These are phyloP conservation scores for Amazona ochrocephala DNA, from an alignment of 2,797 vertebrate genomes.

Conservation along the genomic window DNA sequence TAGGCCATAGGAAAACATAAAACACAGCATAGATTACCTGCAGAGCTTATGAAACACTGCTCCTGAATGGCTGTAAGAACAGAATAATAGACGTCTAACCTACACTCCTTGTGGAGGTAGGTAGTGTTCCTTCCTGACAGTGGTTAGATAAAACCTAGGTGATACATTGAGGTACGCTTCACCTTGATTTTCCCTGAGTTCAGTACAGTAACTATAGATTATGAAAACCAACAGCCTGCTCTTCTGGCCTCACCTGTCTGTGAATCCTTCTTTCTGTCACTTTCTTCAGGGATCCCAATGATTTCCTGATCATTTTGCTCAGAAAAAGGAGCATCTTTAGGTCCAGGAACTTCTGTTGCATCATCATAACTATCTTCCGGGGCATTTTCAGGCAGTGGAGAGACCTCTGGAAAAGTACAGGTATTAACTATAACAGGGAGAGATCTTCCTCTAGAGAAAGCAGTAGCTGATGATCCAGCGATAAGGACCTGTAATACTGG, in stretches of 20 bases:
- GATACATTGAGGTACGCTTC: background rate
- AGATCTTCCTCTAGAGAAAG: background rate
- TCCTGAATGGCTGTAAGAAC: background rate
- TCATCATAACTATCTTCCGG: constrained; percentile 47
- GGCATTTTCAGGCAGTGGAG: background rate
- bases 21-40: background rate
- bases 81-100: background rate
- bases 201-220: background rate
- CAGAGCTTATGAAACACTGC: background rate
- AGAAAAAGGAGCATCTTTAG: background rate
- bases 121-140: background rate
- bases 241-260: constrained; percentile 1
- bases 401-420: background rate
- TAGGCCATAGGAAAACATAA: background rate
- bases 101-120: background rate
- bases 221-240: background rate
- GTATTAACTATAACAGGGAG: background rate
- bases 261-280: background rate
- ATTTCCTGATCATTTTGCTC: background rate
- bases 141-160: background rate
- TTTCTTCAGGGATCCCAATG: background rate
- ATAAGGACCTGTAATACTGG: background rate
- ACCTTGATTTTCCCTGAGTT: background rate
- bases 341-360: background rate
- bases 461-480: background rate